Conservation (phyloP, 2,888 invertebrate genomes). For the Xylophagus ater region DNA sequence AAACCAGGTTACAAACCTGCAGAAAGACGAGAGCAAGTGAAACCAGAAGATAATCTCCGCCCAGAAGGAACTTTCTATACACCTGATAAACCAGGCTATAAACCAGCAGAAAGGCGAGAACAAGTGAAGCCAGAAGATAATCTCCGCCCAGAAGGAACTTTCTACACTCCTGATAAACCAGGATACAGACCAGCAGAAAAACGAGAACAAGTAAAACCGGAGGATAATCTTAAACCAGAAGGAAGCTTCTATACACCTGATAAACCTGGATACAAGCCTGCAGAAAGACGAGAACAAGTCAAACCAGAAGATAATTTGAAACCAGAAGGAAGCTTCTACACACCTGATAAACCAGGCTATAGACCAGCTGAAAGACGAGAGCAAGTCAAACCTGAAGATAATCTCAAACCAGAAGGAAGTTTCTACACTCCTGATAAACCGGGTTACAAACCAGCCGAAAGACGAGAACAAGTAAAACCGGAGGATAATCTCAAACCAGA, state of each 20-base stretch:
- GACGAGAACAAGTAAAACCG: constrained; percentile 34
- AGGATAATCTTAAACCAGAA: constrained; percentile 42
- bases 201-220: constrained; percentile 29
- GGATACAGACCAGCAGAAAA: constrained; percentile 36
- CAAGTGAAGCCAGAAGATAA: constrained; percentile 38
- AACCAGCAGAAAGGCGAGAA: constrained; percentile 35
- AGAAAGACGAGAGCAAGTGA: constrained; percentile 38
- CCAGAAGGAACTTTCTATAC: constrained; percentile 42
- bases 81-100: constrained; percentile 32
- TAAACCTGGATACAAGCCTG: constrained; percentile 40
- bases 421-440: constrained; percentile 36
- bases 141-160: constrained; percentile 39
- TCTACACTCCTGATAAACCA: constrained; percentile 31
- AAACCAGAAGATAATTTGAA: constrained; percentile 44
- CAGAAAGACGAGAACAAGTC: constrained; percentile 41
- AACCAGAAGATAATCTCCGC: constrained; percentile 38
- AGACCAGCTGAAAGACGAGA: constrained; percentile 40
- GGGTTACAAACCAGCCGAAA: constrained; percentile 44
- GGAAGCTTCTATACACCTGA: constrained; percentile 43
- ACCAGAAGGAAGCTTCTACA: constrained; percentile 45
- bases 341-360: constrained; percentile 39
- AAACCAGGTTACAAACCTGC: constrained; percentile 35
- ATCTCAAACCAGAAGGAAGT: constrained; percentile 41
- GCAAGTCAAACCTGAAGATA: constrained; percentile 38
- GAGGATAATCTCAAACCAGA: constrained; percentile 44